Evolutionary conservation across 1,140 invertebrate genomes (phyloP), one percentile per base, ranked within the genome.

Genomic region (Achatina immaculata): DNA sequence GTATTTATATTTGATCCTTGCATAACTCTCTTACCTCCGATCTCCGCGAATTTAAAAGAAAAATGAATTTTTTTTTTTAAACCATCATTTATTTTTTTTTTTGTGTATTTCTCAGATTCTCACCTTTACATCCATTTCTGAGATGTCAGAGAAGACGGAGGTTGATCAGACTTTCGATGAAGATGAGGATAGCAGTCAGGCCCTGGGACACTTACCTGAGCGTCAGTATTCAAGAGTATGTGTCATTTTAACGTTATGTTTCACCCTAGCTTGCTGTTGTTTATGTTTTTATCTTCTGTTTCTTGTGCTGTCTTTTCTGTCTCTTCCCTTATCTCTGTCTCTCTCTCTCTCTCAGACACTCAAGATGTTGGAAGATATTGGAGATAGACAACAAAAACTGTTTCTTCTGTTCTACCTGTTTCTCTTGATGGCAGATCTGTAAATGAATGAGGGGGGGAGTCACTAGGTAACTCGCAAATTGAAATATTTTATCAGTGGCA

Each of bases 141-240:
- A 69, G 78, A 80, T 80, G 78, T 80, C 66, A 36, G 78, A 80
- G 48, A 80, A 80, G 48, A 80, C 78, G 2, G 78, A 80, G 9
- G 66, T 72, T 2, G 78, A 80, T 40, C 66, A 80, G 79, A 83
- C 82, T 6, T 73, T 48, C 80, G 84, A 81, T 45, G 83, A 79
- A 40, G 82, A 83, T 74, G 84, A 74, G 62, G 58, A 78, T 28
- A 73, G 76, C 84, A 42, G 81, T 82, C 43, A 74, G 38, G 82
- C 85, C 14, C 84, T 85, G 19, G 84, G 83, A 21, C 82, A 82
- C 24, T 68, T 86, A 78, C 88, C 88, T 21, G 81, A 85, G 45
- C 81, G 86, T 81, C 83, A 86, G 65, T 89, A 89, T 81, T 78
- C 76, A 19, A 81, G 82, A 83, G 88, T 89, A 84, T 83, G 84